Evolutionary conservation across 2,113 vertebrate species (phyloP).

Genomic region (Protobothrops mucrosquamatus): DNA sequence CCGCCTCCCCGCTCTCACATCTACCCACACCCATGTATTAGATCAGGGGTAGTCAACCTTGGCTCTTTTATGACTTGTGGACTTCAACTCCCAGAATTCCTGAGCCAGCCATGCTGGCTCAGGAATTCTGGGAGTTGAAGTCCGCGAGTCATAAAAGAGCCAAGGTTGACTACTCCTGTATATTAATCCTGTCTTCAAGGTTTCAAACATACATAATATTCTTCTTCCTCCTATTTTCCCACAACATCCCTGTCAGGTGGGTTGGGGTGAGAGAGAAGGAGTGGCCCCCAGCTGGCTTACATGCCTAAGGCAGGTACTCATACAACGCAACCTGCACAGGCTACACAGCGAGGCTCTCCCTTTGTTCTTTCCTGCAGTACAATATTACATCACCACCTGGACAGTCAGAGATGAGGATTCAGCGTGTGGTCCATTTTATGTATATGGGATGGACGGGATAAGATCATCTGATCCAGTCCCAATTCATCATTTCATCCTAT

Average conservation of each 20-base stretch:
- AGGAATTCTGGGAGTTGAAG: too few species aligned
- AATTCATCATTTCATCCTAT: not conserved
- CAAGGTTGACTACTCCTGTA: too few species aligned
- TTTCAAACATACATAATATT: not conserved
- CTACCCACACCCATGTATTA: not conserved
- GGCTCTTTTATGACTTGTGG: too few species aligned
- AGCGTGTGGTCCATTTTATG: not conserved
- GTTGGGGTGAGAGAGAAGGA: not conserved
- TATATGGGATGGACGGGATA: not conserved
- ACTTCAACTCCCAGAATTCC: too few species aligned
- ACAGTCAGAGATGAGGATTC: not conserved
- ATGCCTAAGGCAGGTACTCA: not conserved
- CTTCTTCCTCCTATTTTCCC: not conserved
- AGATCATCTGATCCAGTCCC: not conserved
- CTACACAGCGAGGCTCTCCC: not conserved
- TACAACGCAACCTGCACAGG: not conserved
- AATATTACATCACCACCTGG: not conserved
- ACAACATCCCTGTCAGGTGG: not conserved
- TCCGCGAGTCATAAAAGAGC: too few species aligned
- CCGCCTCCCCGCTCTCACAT: not conserved
- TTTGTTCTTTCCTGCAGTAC: not conserved
- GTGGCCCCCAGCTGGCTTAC: not conserved
- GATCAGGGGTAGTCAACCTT: too few species aligned
- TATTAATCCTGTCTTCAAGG: not conserved
- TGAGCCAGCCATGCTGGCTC: too few species aligned